These are phyloP conservation scores for Mythimna loreyi DNA, from an alignment of 2,888 invertebrate genomes.

Conservation along the genomic window DNA sequence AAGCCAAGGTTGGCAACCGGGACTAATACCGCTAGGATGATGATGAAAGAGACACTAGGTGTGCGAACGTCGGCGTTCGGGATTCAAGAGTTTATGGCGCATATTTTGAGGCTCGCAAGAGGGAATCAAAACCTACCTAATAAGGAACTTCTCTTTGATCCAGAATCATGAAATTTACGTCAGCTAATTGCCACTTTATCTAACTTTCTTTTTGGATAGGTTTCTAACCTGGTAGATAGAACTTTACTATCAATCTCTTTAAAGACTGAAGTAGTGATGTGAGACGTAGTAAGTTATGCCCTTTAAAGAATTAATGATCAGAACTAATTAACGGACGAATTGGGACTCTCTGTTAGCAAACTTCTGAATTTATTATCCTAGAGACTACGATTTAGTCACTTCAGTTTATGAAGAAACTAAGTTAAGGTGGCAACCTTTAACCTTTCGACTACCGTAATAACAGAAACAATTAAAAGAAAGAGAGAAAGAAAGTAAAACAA, in stretches of 20 bases:
- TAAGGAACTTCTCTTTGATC: no score
- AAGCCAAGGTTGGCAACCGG: no score
- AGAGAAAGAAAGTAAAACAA: no score
- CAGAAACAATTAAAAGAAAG: no score
- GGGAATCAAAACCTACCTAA: no score
- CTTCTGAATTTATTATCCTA: constrained; percentile 43
- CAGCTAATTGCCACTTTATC: background rate
- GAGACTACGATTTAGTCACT: constrained; percentile 11
- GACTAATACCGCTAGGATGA: no score
- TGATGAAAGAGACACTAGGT: no score
- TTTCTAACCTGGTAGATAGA: background rate
- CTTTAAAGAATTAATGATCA: constrained; percentile 25
- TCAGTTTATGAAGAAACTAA: constrained; percentile 7
- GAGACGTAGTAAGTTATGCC: background rate
- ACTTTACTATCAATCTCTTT: background rate
- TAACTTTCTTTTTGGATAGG: background rate
- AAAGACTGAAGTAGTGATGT: constrained; percentile 1
- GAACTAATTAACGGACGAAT: constrained; percentile 28
- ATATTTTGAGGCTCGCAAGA: no score
- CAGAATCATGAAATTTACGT: no score
- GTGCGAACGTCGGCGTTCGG: no score
- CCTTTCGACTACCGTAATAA: no score
- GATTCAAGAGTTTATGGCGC: no score
- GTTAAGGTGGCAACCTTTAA: background rate
- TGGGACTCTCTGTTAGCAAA: constrained; percentile 3